phyloP scores from a whole-genome alignment of 2,888 invertebrate genomes.

The Calliopum simillimum region DNA sequence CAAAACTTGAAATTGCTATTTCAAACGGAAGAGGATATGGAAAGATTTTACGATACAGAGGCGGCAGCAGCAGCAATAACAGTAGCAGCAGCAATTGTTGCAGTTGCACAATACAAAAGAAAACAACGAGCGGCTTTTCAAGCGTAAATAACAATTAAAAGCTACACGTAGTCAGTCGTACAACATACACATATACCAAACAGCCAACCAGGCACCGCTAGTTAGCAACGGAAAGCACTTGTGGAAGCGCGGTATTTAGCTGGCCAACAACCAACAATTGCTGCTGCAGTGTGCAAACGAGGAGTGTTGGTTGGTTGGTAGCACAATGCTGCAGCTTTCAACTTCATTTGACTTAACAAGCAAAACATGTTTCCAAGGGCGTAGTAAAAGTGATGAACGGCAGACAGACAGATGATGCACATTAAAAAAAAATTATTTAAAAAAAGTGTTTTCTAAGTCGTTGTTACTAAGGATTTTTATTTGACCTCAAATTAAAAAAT shows the following conservation, averaged over 20 bases:
- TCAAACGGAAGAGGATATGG: background rate
- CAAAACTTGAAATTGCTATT: slow-evolving; percentile 9
- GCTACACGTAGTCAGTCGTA: background rate
- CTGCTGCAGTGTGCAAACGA: too few relatives aligned
- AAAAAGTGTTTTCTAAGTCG: too few relatives aligned
- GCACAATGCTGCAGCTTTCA: background rate
- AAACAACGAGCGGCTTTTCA: slow-evolving; percentile 4
- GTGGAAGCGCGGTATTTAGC: background rate
- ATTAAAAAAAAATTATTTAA: too few relatives aligned
- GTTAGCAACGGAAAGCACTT: background rate
- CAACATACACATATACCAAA: too few relatives aligned
- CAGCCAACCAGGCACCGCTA: too few relatives aligned
- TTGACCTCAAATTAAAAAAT: too few relatives aligned
- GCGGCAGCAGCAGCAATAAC: slow-evolving; percentile 1
- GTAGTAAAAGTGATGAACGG: too few relatives aligned
- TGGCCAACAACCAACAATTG: background rate
- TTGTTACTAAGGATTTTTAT: too few relatives aligned
- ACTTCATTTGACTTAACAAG: slow-evolving; percentile 7
- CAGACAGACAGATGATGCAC: too few relatives aligned
- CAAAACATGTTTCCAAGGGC: too few relatives aligned
- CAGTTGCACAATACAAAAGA: background rate
- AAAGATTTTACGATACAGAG: slow-evolving; percentile 7
- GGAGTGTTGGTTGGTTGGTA: background rate
- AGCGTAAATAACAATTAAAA: slow-evolving; percentile 23
- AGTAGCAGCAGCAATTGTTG: background rate